Evolutionary conservation across 1,140 invertebrate genomes (phyloP), one percentile per base, ranked within the genome.

Genomic region (Drosophila nasuta): DNA sequence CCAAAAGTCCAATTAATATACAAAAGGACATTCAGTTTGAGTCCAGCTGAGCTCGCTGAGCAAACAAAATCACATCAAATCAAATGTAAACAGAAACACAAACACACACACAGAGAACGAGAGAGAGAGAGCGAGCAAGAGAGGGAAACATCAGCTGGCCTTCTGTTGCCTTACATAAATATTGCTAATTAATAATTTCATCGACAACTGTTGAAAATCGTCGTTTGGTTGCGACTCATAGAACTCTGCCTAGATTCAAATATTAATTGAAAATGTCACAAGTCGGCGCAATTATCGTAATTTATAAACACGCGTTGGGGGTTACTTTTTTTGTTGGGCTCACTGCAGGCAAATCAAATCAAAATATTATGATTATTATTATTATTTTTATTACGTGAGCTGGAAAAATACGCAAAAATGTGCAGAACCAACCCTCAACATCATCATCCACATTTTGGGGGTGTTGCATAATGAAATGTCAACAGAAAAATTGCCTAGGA

Each of bases 261-360:
- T 65, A 77, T 86, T 86, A 87, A 89, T 88, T 89, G 85, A 85
- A 83, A 81, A 79, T 81, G 81, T 81, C 81, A 74, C 68, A 72
- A 78, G 81, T 68, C 49, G 17, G 52, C 63, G 81, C 81, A 89
- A 89, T 89, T 88, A 89, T 89, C 85, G 81, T 88, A 89, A 89
- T 89, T 89, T 89, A 81, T 80, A 64, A 70, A 77, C 79, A 87
- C 65, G 72, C 79, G 69, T 70, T 56, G 8, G 38, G 28, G 52
- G 41, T 66, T 54, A 11, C 8, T 52, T 52, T 60, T 10, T n/a
- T 59, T 38, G n/a, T 2, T 20, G 1, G 1, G 5, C 8, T 11
- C 8, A 11, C 35, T 7, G 41, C 13, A 17, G 13, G 52, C 45
- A 46, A 75, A 75, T 79, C 74, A 82, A 80, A 72, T 76, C 74